Base-by-base conservation (phyloP, 2,888 invertebrate genomes). In the Himalopsyche tibetana region DNA sequence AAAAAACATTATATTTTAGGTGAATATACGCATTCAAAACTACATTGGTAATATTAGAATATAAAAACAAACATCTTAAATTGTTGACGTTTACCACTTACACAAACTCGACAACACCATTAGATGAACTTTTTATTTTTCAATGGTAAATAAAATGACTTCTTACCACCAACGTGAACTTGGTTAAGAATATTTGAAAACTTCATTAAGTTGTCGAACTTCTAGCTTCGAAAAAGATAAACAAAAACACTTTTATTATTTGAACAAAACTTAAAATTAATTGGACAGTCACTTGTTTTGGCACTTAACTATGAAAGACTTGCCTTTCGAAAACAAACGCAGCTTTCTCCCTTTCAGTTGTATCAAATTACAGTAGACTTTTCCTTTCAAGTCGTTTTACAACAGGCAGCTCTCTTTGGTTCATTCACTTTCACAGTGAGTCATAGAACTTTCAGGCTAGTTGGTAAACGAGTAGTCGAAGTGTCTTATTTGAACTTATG, bases 351-450 rank as follows among this genome's bases (percentile, higher is more conserved):
- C 19, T 19, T 63, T 63, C 63, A 63, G 28, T 28, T 63, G 63
- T 63, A 63, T 63, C 63, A 28, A 63, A 63, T 63, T 63, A 63
- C 63, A n/a, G 19, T 19, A 63, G 63, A 63, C 63, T 63, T 63
- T 63, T 63, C 63, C 63, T 63, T 63, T 63, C 63, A 63, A 63
- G 63, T 19, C 63, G n/a, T 63, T 63, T 63, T 63, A 63, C 11
- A 63, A 19, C 63, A 11, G 63, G n/a, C 19, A 63, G 19, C n/a
- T 4, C 9, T 63, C 28, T 28, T 19, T n/a, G 11, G 63, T 63
- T 63, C 63, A 11, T 63, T 63, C 28, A 63, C n/a, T 63, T 63
- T 63, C 28, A 5, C 63, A 51, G 15, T 15, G 63, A 63, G 63
- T 63, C 63, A 63, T 63, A 15, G 63, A 63, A 63, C 63, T 63